These are phyloP conservation scores for Cryptoblepharus egeriae DNA, from an alignment of 2,797 vertebrate species.

Conservation along the genomic window DNA sequence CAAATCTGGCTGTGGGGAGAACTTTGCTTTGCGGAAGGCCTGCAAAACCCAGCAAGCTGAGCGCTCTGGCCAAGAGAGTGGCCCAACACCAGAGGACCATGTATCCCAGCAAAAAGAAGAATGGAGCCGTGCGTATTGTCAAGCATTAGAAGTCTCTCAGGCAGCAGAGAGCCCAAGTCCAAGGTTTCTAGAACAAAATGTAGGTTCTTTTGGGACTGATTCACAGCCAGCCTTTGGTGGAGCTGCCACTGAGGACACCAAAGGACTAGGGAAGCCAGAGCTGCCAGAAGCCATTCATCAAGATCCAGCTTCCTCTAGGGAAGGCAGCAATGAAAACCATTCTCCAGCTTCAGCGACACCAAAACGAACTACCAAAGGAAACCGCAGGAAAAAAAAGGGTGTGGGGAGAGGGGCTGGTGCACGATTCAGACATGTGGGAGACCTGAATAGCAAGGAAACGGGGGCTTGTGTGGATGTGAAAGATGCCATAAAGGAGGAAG, in stretches of 20 bases:
- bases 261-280: slow-evolving; percentile 2
- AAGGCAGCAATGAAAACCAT: neutral
- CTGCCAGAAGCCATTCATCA: neutral
- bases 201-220: neutral
- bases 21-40: slow-evolving; percentile 63
- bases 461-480: neutral
- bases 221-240: neutral
- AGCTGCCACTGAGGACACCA: neutral
- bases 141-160: neutral
- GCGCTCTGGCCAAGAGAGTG: slow-evolving; percentile 27
- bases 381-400: slow-evolving; percentile 74
- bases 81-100: neutral
- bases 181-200: neutral
- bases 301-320: neutral
- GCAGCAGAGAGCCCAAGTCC: neutral
- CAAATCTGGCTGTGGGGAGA: slow-evolving; percentile 74
- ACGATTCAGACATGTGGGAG: slow-evolving; percentile 36
- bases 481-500: neutral
- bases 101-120: neutral
- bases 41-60: slow-evolving; percentile 69
- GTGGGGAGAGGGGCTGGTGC: slow-evolving; percentile 73
- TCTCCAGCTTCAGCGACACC: slow-evolving; percentile 45
- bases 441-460: neutral
- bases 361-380: slow-evolving; percentile 64
- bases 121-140: neutral